Percentiles rank a stretch among this genome's conserved stretches.
phyloP scores from a whole-genome alignment of 2,113 vertebrate species.

The Microcebus griseorufus region DNA sequence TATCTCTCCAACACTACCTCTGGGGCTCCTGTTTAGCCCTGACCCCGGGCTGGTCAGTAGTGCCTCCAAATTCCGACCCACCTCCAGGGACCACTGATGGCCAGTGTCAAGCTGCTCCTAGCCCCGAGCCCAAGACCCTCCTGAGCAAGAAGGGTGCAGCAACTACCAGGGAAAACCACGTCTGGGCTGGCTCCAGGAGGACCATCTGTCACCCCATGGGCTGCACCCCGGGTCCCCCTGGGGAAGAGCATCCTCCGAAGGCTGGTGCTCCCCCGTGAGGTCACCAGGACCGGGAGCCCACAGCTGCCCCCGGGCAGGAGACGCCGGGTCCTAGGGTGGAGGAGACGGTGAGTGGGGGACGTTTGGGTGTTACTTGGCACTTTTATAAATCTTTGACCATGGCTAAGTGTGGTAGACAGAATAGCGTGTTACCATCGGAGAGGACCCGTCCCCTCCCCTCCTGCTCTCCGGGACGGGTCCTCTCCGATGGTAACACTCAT shows the following conservation, averaged over 20 bases:
- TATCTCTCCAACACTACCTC: no score
- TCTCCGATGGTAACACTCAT: rapidly evolving
- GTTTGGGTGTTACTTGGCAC: not conserved
- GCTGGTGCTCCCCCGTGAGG: rapidly evolving
- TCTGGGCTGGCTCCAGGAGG: not conserved
- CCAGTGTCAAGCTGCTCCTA: not conserved
- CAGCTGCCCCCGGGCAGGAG: not conserved
- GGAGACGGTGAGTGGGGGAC: not conserved
- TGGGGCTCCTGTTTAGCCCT: no score
- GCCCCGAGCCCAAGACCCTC: rapidly evolving
- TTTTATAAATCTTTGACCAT: not conserved
- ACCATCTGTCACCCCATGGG: not conserved
- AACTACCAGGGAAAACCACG: not conserved
- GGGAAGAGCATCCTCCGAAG: not conserved
- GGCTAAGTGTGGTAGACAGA: not conserved
- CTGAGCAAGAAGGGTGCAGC: rapidly evolving
- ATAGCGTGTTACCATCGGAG: no score
- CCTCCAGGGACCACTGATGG: not conserved
- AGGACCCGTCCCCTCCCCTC: no score
- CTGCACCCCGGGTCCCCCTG: not conserved
- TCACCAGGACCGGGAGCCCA: not conserved
- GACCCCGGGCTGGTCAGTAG: no score
- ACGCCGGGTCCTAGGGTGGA: rapidly evolving
- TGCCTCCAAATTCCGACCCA: no score
- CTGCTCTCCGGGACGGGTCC: not conserved